Conservation (phyloP, 2,113 vertebrate species). For the Tinamus guttatus region DNA sequence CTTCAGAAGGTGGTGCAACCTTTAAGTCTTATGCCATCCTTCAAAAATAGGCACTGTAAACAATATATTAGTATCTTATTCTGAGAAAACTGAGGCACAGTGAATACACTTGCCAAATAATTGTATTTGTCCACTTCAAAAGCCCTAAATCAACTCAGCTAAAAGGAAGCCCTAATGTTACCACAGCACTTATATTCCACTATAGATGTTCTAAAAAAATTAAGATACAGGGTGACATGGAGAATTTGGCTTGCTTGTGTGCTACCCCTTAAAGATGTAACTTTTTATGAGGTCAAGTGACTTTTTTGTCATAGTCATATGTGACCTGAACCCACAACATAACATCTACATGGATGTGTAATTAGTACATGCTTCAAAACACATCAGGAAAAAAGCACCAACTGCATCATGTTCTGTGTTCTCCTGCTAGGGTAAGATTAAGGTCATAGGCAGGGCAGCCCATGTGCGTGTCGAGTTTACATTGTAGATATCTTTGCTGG, state of each 20-base stretch:
- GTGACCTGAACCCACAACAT: background rate
- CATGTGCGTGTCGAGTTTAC: background rate
- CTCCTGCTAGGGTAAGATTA: background rate
- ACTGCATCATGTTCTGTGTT: background rate
- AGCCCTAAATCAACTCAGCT: background rate
- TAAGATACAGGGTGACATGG: background rate
- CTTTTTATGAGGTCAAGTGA: background rate
- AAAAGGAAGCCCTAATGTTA: accelerated
- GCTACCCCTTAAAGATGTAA: background rate
- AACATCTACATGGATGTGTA: background rate
- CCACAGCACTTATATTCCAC: background rate
- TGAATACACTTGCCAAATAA: too few relatives aligned
- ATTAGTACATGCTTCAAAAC: background rate
- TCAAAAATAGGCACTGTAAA: background rate
- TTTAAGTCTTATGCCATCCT: background rate
- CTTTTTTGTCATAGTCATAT: too few relatives aligned
- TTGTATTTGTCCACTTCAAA: background rate
- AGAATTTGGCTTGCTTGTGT: background rate
- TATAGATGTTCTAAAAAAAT: background rate
- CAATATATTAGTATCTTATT: background rate
- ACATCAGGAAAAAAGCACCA: background rate
- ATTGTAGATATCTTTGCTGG: background rate
- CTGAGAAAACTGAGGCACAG: background rate
- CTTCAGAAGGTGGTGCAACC: background rate
- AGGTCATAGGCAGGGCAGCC: conserved; percentile 41